Evolutionary conservation across 2,888 invertebrate species (phyloP).

Genomic region (Acanthacorydalis orientalis): DNA sequence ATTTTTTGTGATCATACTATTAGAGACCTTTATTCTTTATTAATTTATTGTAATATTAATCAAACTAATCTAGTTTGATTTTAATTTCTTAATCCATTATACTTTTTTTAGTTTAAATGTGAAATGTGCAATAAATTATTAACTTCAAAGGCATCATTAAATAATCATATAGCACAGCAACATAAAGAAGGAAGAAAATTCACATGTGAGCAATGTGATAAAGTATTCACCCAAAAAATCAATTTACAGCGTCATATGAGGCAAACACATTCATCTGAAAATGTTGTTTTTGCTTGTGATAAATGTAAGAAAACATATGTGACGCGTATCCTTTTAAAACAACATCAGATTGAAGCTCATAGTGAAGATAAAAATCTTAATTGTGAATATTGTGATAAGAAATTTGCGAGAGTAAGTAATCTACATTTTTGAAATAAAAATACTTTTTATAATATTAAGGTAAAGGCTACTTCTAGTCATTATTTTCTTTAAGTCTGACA

Average conservation of each 20-base stretch:
- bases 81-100: too few relatives aligned
- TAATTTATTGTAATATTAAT: too few relatives aligned
- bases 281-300: slow-evolving; percentile 7
- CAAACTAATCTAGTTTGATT: too few relatives aligned
- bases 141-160: slow-evolving; percentile 11
- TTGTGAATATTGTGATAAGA: slow-evolving; percentile 5
- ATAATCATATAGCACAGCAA: slow-evolving; percentile 4
- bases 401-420: slow-evolving; percentile 6
- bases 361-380: background rate
- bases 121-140: slow-evolving; percentile 12
- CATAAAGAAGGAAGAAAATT: slow-evolving; percentile 3
- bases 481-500: background rate
- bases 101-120: slow-evolving; percentile 6
- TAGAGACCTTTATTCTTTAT: too few relatives aligned
- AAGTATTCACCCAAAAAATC: slow-evolving; percentile 11
- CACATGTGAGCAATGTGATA: slow-evolving; percentile 13
- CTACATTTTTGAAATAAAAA: background rate
- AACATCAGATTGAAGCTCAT: background rate
- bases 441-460: background rate
- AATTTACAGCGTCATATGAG: slow-evolving; percentile 13
- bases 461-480: too few relatives aligned
- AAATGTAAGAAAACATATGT: slow-evolving; percentile 1
- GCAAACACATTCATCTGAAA: slow-evolving; percentile 13
- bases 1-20: too few relatives aligned
- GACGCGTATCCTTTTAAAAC: background rate